A percentile compares a stretch with the other conserved stretches of the same genome.
Conservation (phyloP, 1,140 invertebrate genomes). For the Camponotus vicinus region DNA sequence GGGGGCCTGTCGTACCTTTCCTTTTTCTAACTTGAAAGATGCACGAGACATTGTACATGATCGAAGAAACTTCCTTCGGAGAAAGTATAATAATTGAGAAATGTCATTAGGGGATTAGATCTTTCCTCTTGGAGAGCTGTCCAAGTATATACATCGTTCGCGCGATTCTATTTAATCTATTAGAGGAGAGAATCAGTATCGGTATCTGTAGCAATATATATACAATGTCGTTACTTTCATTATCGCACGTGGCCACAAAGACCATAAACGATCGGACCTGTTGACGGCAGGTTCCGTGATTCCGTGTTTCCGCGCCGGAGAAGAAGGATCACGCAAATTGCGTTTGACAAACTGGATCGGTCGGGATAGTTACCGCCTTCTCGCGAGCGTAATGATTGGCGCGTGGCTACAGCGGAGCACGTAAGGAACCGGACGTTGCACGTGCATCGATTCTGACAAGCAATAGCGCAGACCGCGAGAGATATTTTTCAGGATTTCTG, state of each 20-base stretch:
- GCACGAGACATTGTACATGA: not conserved
- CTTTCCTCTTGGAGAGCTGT: conserved; percentile 4
- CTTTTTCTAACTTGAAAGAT: conserved; percentile 30
- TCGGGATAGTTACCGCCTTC: conserved; percentile 43
- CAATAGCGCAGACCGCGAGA: not conserved
- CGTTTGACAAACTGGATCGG: conserved; percentile 70
- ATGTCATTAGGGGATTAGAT: conserved; percentile 6
- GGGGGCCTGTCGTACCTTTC: conserved; percentile 43
- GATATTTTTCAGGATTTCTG: not conserved
- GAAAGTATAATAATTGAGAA: not conserved
- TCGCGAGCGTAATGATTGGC: conserved; percentile 53
- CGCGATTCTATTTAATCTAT: not conserved
- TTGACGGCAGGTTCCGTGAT: not conserved
- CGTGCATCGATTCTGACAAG: conserved; percentile 9
- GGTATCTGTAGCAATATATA: too few species aligned
- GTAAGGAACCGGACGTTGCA: conserved; percentile 6
- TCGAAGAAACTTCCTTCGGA: not conserved
- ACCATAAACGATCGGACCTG: conserved; percentile 43
- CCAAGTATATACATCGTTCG: not conserved
- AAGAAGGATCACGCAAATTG: conserved; percentile 60
- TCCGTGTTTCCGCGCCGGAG: conserved; percentile 19
- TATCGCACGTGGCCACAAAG: conserved; percentile 14
- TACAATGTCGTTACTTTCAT: conserved; percentile 7
- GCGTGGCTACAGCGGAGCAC: conserved; percentile 44
- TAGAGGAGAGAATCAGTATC: not conserved